phyloP scores from a whole-genome alignment of 2,888 invertebrate genomes.

The Callosobruchus maculatus region DNA sequence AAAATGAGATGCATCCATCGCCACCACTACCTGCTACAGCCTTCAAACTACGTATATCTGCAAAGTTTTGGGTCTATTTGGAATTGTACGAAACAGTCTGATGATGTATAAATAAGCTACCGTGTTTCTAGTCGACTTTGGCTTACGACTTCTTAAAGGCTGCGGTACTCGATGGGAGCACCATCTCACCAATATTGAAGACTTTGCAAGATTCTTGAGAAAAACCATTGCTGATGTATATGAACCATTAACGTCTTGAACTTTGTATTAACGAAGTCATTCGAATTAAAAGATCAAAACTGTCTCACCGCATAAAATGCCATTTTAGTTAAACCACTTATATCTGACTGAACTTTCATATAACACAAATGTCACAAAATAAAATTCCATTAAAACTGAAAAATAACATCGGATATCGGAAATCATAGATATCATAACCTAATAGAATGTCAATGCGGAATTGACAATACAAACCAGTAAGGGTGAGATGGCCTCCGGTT shows the following conservation, averaged over 20 bases:
- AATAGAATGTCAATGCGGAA: too few species aligned
- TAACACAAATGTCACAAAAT: too few species aligned
- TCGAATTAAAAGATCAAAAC: too few species aligned
- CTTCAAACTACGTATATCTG: conserved; percentile 66
- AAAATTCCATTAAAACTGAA: too few species aligned
- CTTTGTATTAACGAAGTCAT: too few species aligned
- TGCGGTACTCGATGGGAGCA: conserved; percentile 37
- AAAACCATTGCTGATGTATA: not conserved
- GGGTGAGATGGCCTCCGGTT: too few species aligned
- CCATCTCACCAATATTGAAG: not conserved
- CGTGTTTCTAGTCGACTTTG: conserved; percentile 47
- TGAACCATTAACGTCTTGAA: not conserved
- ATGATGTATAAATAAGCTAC: conserved; percentile 38
- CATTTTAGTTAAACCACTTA: too few species aligned
- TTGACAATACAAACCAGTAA: too few species aligned
- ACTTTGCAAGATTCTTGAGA: not conserved
- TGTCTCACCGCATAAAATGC: too few species aligned
- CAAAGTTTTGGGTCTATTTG: conserved; percentile 52
- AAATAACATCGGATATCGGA: too few species aligned
- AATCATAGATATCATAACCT: too few species aligned
- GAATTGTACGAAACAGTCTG: conserved; percentile 2
- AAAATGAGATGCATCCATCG: conserved; percentile 86
- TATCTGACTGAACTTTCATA: too few species aligned
- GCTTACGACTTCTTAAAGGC: conserved; percentile 50
- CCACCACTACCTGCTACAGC: conserved; percentile 87